A percentile compares a stretch with the other conserved stretches of the same genome.
Conservation (phyloP, 2,113 vertebrate genomes). For the Thinocorus orbignyianus region DNA sequence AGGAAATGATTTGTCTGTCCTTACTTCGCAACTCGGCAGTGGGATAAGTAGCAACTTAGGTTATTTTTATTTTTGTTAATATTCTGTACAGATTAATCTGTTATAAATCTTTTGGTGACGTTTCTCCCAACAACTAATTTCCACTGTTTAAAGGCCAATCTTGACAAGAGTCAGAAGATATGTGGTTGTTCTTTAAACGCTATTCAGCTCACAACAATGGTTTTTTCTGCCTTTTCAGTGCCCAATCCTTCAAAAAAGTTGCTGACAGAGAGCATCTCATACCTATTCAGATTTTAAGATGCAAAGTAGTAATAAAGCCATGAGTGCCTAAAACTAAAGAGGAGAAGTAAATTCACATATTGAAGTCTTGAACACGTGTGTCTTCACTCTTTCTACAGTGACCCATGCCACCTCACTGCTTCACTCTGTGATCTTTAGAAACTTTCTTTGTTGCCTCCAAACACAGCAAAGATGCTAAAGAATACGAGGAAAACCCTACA, state of each 20-base stretch:
- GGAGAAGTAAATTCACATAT: neutral
- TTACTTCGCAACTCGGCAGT: neutral
- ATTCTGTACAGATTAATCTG: neutral
- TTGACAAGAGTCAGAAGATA: neutral
- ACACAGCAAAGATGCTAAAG: neutral
- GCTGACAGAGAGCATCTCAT: neutral
- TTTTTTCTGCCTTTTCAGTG: neutral
- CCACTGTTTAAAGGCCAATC: neutral
- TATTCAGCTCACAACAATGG: neutral
- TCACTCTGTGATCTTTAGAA: neutral
- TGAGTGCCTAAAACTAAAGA: neutral
- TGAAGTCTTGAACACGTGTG: rapidly evolving
- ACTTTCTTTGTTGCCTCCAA: neutral
- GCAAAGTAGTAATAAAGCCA: neutral
- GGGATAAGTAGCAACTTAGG: neutral
- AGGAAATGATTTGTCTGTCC: neutral
- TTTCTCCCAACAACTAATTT: neutral
- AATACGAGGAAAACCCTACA: neutral
- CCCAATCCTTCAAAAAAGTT: neutral
- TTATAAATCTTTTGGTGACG: neutral
- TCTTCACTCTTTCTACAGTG: neutral
- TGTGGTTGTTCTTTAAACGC: neutral
- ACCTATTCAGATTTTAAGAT: neutral
- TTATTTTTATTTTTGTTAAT: neutral
- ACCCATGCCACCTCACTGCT: neutral